phyloP scores from a whole-genome alignment of 2,113 vertebrate species.

The mouse (Mus musculus) region DNA sequence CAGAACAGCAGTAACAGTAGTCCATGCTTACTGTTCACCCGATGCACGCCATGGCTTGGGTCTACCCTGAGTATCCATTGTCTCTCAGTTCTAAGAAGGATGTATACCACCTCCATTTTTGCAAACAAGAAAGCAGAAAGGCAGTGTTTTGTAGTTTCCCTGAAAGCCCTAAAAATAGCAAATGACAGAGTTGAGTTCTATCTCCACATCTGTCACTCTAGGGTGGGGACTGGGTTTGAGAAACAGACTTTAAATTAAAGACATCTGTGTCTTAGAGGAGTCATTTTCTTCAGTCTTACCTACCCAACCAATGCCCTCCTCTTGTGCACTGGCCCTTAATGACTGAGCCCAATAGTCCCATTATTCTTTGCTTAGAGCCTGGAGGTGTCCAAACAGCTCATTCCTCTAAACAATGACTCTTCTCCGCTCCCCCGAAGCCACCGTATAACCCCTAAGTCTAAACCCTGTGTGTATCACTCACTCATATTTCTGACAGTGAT shows the following conservation, averaged over 20 bases:
- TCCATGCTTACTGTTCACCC: not conserved
- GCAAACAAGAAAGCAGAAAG: slow-evolving; percentile 34
- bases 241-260: not conserved
- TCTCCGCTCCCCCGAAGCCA: not conserved
- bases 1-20: not conserved
- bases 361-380: not conserved
- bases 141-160: not conserved
- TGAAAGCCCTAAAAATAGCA: not conserved
- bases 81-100: not conserved
- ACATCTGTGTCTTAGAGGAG: not conserved
- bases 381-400: not conserved
- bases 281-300: not conserved
- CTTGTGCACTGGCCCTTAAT: not conserved
- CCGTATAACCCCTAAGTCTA: not conserved
- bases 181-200: not conserved
- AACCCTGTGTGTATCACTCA: not conserved
- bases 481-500: not conserved
- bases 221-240: not conserved
- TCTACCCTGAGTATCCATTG: not conserved
- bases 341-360: not conserved
- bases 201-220: not conserved
- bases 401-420: not conserved
- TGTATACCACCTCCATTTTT: not conserved
- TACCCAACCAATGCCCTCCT: not conserved
- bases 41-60: too few relatives aligned